A percentile compares a stretch with the other conserved stretches of the same genome.
phyloP scores from a whole-genome alignment of 1,140 invertebrate genomes.

The Temnothorax longispinosus region DNA sequence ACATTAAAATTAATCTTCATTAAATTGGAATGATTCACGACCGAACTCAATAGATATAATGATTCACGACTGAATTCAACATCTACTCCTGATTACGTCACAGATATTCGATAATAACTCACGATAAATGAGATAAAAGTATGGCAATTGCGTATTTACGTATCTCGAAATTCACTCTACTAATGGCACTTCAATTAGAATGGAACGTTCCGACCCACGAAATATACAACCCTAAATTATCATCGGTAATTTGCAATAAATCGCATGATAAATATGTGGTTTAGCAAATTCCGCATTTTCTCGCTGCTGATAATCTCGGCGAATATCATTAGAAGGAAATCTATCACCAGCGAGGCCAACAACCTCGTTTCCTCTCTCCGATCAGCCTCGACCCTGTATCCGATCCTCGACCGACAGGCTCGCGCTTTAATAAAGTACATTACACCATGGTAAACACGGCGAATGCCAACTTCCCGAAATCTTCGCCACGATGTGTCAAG shows the following conservation, averaged over 20 bases:
- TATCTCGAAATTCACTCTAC: not conserved
- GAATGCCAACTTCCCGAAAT: constrained; percentile 50
- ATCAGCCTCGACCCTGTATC: constrained; percentile 63
- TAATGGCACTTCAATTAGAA: constrained; percentile 38
- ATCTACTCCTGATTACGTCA: constrained; percentile 1
- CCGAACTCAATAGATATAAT: not conserved
- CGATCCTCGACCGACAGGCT: constrained; percentile 4
- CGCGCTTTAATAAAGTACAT: constrained; percentile 46
- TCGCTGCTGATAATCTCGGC: not conserved
- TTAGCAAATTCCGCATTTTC: constrained; percentile 5
- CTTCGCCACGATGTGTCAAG: constrained; percentile 12
- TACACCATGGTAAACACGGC: constrained; percentile 13
- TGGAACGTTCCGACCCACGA: not conserved
- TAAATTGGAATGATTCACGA: constrained; percentile 20
- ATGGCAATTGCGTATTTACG: not conserved
- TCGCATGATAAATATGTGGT: constrained; percentile 28
- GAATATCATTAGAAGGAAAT: constrained; percentile 37
- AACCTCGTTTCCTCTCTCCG: constrained; percentile 54
- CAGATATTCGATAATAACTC: constrained; percentile 15
- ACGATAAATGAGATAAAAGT: constrained; percentile 5
- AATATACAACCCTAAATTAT: constrained; percentile 7
- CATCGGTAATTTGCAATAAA: constrained; percentile 34
- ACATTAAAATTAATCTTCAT: constrained; percentile 22
- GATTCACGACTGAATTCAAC: constrained; percentile 20
- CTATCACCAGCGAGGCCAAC: not conserved